Conservation (phyloP, 2,888 invertebrate genomes). For the Amphipoea oculea region DNA sequence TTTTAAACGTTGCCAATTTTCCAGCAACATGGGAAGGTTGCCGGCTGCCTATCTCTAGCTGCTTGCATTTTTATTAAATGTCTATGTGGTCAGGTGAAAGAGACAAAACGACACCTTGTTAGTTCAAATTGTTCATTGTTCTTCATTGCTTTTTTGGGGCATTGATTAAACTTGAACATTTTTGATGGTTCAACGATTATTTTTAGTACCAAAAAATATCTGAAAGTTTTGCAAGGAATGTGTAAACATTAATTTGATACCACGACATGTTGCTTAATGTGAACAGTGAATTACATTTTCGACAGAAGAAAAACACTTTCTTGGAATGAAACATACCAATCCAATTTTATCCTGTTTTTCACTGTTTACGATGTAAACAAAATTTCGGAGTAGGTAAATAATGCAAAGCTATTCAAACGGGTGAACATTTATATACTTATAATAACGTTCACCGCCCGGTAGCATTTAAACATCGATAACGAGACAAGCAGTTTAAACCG, state of each 20-base stretch:
- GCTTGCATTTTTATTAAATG: constrained; percentile 11
- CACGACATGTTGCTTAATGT: neutral
- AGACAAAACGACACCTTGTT: neutral
- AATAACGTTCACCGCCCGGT: neutral
- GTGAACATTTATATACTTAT: constrained; percentile 16
- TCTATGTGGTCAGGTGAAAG: neutral
- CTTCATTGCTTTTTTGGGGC: neutral
- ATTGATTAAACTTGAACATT: constrained; percentile 33
- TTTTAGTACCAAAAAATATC: neutral
- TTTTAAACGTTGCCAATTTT: constrained; percentile 41
- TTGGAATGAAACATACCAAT: constrained; percentile 11
- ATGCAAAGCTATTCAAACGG: constrained; percentile 24
- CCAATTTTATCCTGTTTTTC: constrained; percentile 19
- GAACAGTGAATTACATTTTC: constrained; percentile 17
- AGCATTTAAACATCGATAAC: constrained; percentile 8
- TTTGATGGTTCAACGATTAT: neutral
- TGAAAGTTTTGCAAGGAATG: neutral
- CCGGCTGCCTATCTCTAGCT: neutral
- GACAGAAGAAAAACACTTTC: constrained; percentile 1
- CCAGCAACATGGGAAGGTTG: constrained; percentile 4
- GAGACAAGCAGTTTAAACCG: constrained; percentile 1
- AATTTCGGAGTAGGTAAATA: constrained; percentile 1
- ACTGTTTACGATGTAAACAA: constrained; percentile 35
- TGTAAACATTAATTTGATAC: constrained; percentile 31
- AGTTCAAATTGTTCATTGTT: neutral